Base-by-base conservation (phyloP, 2,113 vertebrate species). In the Turdus rufiventris region DNA sequence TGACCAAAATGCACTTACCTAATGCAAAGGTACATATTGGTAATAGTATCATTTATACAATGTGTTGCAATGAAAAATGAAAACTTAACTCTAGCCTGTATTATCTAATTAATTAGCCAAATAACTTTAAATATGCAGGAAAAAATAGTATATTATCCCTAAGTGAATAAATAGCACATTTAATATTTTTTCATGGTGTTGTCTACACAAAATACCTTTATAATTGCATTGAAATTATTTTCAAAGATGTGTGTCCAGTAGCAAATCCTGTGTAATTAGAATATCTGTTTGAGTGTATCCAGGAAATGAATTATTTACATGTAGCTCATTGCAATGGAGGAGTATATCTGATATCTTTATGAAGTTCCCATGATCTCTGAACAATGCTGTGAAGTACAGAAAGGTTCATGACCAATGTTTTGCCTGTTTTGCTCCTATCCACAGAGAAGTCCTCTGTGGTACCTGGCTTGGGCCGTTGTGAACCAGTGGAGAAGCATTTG, bases 261-360 rank as follows among this genome's bases (percentile, higher is more conserved):
- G 95, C 97, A 98, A 97, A 97, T 97, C 96, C 90, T 95, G 17
- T 68, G 92, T 96, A 95, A 92, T 98, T 96, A 97, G 94, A 97
- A 68, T 97, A 97, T 96, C 96, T 96, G 96, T 93, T 93, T 92
- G 92, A 95, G 87, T 73, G 43, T 85, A 79, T 93, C 85, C 95
- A 95, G 87, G 92, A 96, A 97, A 97, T 97, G 47, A 97, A 92
- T 96, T 98, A 97, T 95, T 98, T 96, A 97, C 97, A 24, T 96
- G 88, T 96, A 96, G 97, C 88, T 97, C 96, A 89, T 79, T 89
- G 86, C 89, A 4, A 9, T 86, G 72, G 83, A 96, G 94, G 85
- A 94, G 88, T 88, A 87, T 3, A 2, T 94, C 85, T 95, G 96
- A 94, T 96, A 94, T 57, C 60, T 91, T 93, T 71, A 79, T 94